These are phyloP conservation scores for Morpho deidamia DNA, from an alignment of 2,888 invertebrate species.

Conservation along the genomic window DNA sequence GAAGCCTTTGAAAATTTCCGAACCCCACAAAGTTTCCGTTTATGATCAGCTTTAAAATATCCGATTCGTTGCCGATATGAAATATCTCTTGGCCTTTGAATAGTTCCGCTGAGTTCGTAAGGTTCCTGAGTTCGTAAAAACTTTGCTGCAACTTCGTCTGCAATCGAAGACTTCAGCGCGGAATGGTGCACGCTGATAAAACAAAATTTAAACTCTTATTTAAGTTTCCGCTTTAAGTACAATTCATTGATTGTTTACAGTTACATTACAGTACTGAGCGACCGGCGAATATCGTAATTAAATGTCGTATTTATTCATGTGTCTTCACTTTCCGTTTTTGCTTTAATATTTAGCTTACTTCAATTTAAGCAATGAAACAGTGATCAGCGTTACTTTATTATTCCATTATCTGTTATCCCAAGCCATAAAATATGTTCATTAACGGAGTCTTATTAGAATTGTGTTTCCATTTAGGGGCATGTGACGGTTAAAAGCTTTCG, in stretches of 20 bases:
- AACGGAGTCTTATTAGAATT: slow-evolving; percentile 32
- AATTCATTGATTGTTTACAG: not conserved
- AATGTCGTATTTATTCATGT: too few species aligned
- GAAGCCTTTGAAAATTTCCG: slow-evolving; percentile 21
- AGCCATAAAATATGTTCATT: not conserved
- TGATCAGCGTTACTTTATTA: not conserved
- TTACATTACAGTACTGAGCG: too few species aligned
- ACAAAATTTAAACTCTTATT: slow-evolving; percentile 6
- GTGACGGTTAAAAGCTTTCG: slow-evolving; percentile 30
- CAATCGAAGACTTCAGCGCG: slow-evolving; percentile 1
- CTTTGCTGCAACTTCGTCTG: slow-evolving; percentile 2
- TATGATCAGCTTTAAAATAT: slow-evolving; percentile 13
- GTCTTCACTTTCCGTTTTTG: not conserved
- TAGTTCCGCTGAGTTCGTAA: slow-evolving; percentile 7
- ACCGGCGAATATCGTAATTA: too few species aligned
- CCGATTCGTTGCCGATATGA: slow-evolving; percentile 19
- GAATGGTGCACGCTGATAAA: slow-evolving; percentile 16
- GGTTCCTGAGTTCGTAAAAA: slow-evolving; percentile 1
- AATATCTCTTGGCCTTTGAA: slow-evolving; percentile 13
- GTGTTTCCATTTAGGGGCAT: slow-evolving; percentile 26
- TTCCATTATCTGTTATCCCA: not conserved
- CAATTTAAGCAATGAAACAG: not conserved
- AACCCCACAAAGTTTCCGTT: slow-evolving; percentile 10
- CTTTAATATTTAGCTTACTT: not conserved
- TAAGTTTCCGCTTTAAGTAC: not conserved